These are phyloP conservation scores for Chironomus tentans DNA, from an alignment of 2,888 invertebrate species.

Conservation along the genomic window DNA sequence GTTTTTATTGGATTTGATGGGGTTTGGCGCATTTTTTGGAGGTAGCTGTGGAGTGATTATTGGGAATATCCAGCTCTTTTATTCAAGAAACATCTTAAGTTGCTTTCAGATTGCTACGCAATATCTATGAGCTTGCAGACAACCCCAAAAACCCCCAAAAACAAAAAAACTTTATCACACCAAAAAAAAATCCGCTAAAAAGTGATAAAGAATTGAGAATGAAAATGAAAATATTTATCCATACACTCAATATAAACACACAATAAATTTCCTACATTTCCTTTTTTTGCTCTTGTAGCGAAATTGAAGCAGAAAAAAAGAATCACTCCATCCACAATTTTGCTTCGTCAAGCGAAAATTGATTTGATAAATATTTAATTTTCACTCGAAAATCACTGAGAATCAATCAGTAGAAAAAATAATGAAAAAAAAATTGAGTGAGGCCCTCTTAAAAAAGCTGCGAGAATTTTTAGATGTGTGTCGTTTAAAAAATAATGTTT, in stretches of 20 bases:
- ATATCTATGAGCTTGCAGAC: too few species aligned
- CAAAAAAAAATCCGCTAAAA: neutral
- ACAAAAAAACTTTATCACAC: too few species aligned
- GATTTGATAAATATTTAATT: constrained; percentile 26
- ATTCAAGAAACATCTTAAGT: too few species aligned
- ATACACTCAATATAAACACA: neutral
- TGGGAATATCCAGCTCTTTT: too few species aligned
- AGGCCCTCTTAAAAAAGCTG: neutral
- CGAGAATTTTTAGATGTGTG: neutral
- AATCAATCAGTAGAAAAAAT: constrained; percentile 7
- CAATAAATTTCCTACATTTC: neutral
- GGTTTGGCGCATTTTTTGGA: too few species aligned
- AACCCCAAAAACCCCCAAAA: too few species aligned
- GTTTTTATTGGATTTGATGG: too few species aligned
- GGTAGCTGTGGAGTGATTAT: too few species aligned
- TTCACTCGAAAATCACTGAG: constrained; percentile 16
- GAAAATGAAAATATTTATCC: constrained; percentile 8
- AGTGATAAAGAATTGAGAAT: neutral
- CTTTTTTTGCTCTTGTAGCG: neutral
- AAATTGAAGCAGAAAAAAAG: neutral
- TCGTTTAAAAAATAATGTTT: too few species aligned
- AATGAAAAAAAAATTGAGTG: neutral
- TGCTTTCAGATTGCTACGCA: too few species aligned
- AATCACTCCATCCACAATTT: neutral
- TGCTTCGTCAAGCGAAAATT: constrained; percentile 8